phyloP scores from a whole-genome alignment of 2,797 vertebrate species.

The Antrozous pallidus region DNA sequence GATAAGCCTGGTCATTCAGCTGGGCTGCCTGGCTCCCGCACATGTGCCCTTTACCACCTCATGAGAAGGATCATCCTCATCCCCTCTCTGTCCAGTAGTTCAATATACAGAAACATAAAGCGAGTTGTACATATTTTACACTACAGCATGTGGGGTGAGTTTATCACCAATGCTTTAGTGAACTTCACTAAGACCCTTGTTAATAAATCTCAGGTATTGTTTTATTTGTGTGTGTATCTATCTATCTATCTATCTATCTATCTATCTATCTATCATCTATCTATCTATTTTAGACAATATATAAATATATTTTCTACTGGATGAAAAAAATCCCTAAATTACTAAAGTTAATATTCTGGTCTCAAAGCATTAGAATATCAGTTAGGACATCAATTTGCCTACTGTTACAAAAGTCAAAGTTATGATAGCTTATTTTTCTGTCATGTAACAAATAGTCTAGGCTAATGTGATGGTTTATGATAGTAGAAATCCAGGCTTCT shows the following conservation, averaged over 20 bases:
- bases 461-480: neutral
- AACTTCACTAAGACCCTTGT: neutral
- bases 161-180: neutral
- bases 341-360: neutral
- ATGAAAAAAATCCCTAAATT: neutral
- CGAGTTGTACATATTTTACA: neutral
- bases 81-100: neutral
- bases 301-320: neutral
- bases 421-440: neutral
- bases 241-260: neutral
- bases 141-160: neutral
- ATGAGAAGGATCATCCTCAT: neutral
- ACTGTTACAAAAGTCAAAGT: conserved; percentile 1
- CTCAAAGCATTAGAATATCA: neutral
- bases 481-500: neutral
- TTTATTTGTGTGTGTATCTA: neutral
- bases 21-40: neutral
- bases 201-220: neutral
- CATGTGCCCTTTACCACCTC: neutral
- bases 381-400: neutral
- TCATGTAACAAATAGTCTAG: too few relatives aligned
- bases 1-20: neutral
- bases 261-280: too few relatives aligned
- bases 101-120: neutral
- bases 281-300: neutral